Evolutionary conservation across 2,797 vertebrate species (phyloP).

Genomic region (Brachymystax lenok): DNA sequence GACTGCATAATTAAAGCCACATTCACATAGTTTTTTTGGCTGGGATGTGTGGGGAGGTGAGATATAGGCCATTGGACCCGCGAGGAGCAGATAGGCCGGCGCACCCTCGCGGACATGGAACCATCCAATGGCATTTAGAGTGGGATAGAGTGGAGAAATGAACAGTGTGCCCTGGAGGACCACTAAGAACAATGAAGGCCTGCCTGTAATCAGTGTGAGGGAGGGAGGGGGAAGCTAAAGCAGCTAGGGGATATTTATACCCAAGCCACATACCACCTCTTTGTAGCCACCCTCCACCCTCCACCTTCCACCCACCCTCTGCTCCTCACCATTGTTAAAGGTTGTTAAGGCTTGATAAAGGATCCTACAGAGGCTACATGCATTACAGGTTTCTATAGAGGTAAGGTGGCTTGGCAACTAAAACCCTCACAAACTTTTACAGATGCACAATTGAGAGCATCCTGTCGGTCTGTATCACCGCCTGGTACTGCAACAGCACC

Average conservation of each 20-base stretch:
- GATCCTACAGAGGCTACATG: background rate
- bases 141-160: background rate
- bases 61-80: background rate
- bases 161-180: background rate
- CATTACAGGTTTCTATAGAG: background rate
- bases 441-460: no score
- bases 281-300: background rate
- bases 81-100: background rate
- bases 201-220: conserved; percentile 10
- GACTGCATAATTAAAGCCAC: background rate
- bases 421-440: no score
- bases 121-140: background rate
- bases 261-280: background rate
- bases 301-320: background rate
- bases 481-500: no score
- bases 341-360: background rate
- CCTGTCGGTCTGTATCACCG: no score
- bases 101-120: background rate
- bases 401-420: background rate
- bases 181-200: conserved; percentile 22
- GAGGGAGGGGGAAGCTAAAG: conserved; percentile 9
- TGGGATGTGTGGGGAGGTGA: background rate
- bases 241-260: background rate
- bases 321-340: background rate
- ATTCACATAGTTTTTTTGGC: background rate